These are phyloP conservation scores for Dendropsophus ebraccatus DNA, from an alignment of 2,113 vertebrate species.

Conservation along the genomic window DNA sequence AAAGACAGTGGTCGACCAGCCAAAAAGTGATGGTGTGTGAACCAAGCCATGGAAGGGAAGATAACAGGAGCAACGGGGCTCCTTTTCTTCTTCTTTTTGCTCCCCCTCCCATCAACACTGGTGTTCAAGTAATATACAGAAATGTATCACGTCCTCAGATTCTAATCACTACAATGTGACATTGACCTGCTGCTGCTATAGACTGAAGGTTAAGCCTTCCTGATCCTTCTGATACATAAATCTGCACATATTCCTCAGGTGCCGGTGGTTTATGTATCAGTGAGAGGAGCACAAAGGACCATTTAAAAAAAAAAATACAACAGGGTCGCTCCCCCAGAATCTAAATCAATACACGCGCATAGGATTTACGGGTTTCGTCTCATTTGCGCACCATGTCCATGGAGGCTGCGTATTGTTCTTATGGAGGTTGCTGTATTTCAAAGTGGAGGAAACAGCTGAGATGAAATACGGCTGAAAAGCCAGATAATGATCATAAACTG, in stretches of 20 bases:
- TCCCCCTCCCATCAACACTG: too few relatives aligned
- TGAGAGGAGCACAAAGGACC: not conserved
- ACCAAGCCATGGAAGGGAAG: too few relatives aligned
- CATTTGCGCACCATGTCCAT: not conserved
- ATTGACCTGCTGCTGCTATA: not conserved
- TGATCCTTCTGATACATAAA: too few relatives aligned
- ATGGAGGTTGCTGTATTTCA: not conserved
- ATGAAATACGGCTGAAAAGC: slow-evolving; percentile 2
- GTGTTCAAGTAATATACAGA: not conserved
- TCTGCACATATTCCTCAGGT: not conserved
- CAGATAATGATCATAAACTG: slow-evolving; percentile 35
- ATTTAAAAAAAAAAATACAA: not conserved
- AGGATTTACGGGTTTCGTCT: not conserved
- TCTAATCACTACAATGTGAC: not conserved
- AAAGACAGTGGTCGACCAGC: too few relatives aligned
- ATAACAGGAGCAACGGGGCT: too few relatives aligned
- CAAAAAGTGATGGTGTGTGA: too few relatives aligned
- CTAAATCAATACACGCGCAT: not conserved
- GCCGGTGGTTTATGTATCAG: not conserved
- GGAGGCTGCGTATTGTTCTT: not conserved
- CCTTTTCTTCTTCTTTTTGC: too few relatives aligned
- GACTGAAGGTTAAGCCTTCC: not conserved
- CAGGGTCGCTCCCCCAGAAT: not conserved
- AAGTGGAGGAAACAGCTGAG: not conserved
- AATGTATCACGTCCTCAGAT: not conserved